phyloP scores from a whole-genome alignment of 2,113 vertebrate species.

The Elephantulus edwardii region DNA sequence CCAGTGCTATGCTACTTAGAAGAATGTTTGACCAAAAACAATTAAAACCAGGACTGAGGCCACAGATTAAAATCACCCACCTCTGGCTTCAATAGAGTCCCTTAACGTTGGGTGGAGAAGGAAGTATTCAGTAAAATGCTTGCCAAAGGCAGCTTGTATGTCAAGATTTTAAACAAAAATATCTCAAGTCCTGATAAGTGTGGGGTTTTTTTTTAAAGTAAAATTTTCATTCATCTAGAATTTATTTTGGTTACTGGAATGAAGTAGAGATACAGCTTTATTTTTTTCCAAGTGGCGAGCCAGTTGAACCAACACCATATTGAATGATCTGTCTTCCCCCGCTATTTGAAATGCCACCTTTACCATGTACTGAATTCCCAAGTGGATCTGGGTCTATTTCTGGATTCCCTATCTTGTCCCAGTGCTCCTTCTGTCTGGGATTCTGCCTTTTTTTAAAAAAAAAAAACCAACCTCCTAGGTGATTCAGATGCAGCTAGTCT shows the following conservation, averaged over 20 bases:
- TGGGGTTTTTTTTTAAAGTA: slow-evolving; percentile 11
- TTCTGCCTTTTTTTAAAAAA: slow-evolving; percentile 18
- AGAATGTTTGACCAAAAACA: too few species aligned
- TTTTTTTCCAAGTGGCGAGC: too few species aligned
- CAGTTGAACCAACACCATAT: slow-evolving; percentile 23
- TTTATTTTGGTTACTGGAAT: too few species aligned
- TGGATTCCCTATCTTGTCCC: slow-evolving; percentile 7
- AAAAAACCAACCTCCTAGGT: slow-evolving; percentile 35
- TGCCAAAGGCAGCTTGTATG: slow-evolving; percentile 35
- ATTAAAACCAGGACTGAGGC: too few species aligned
- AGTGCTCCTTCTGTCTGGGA: slow-evolving; percentile 38
- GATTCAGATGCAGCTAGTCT: slow-evolving; percentile 9
- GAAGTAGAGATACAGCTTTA: too few species aligned
- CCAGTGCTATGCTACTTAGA: too few species aligned
- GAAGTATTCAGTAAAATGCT: neutral
- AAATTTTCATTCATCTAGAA: too few species aligned
- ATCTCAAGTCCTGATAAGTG: neutral
- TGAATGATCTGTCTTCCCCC: slow-evolving; percentile 20
- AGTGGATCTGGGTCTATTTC: slow-evolving; percentile 25
- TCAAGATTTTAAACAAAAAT: neutral
- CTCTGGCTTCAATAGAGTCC: neutral
- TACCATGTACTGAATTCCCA: slow-evolving; percentile 21
- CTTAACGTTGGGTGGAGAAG: neutral
- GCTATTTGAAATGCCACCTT: slow-evolving; percentile 30
- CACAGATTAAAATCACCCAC: too few species aligned